Evolutionary conservation across 1,140 invertebrate genomes (phyloP).

Genomic region (Drosophila sp.): DNA sequence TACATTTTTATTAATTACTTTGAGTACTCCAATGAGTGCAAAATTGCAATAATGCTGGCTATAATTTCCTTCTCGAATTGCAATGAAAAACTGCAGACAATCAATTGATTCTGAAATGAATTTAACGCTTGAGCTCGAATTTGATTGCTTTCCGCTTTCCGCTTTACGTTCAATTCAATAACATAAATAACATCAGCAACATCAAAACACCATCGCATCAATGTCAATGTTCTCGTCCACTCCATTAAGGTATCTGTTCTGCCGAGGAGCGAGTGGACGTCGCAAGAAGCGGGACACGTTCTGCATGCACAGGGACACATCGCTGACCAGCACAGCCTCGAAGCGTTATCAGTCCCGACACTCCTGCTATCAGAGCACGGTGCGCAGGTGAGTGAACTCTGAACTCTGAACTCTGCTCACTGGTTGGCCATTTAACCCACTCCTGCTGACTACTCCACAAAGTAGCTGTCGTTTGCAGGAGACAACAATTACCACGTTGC

Average conservation of each 20-base stretch:
- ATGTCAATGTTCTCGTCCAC: conserved; percentile 7
- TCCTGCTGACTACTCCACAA: background rate
- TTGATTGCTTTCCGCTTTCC: conserved; percentile 2
- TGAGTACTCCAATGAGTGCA: too few species aligned
- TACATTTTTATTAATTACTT: too few species aligned
- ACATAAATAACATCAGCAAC: too few species aligned
- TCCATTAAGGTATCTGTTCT: conserved; percentile 76
- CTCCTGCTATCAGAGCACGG: conserved; percentile 80
- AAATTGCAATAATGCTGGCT: background rate
- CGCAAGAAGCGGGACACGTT: conserved; percentile 80
- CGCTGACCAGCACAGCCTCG: conserved; percentile 82
- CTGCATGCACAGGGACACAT: conserved; percentile 81
- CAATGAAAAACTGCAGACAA: conserved; percentile 11
- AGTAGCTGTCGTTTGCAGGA: conserved; percentile 74
- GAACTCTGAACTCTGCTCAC: too few species aligned
- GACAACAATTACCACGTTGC: conserved; percentile 75
- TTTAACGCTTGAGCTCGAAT: conserved; percentile 12
- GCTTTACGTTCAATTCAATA: background rate
- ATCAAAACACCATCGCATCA: background rate
- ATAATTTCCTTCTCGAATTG: background rate
- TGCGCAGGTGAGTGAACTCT: conserved; percentile 68
- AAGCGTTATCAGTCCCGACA: conserved; percentile 76
- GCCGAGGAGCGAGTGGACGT: conserved; percentile 66
- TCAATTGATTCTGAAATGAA: background rate
- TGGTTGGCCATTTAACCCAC: background rate